Percentiles rank a stretch among this genome's conserved stretches.
Conservation (phyloP, 2,888 invertebrate species). For the Phalangium opilio region DNA sequence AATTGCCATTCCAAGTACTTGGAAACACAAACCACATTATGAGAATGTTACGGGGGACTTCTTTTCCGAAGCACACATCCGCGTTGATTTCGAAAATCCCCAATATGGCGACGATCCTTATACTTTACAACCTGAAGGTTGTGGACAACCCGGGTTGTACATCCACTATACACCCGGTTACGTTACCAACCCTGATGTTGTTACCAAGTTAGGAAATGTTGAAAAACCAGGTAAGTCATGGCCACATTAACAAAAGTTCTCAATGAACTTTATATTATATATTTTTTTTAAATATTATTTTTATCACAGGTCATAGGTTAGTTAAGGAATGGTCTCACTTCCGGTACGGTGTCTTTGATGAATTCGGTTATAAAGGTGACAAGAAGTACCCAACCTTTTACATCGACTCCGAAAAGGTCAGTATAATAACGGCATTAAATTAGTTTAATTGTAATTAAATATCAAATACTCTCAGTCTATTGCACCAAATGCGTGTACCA, state of each 20-base stretch:
- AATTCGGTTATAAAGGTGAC: slow-evolving; percentile 22
- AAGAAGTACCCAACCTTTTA: slow-evolving; percentile 20
- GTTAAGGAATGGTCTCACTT: slow-evolving; percentile 24
- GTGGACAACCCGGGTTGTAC: slow-evolving; percentile 43
- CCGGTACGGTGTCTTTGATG: slow-evolving; percentile 26
- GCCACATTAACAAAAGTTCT: too few relatives aligned
- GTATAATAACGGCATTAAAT: neutral
- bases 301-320: slow-evolving; percentile 16
- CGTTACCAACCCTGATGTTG: too few relatives aligned
- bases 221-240: neutral
- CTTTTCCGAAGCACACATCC: slow-evolving; percentile 36
- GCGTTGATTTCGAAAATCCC: slow-evolving; percentile 36
- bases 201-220: too few relatives aligned
- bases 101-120: slow-evolving; percentile 40
- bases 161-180: slow-evolving; percentile 34
- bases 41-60: slow-evolving; percentile 9
- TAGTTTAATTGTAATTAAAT: too few relatives aligned
- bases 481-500: too few relatives aligned
- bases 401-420: slow-evolving; percentile 18
- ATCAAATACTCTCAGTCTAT: too few relatives aligned
- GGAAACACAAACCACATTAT: slow-evolving; percentile 35
- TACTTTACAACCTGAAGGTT: slow-evolving; percentile 46
- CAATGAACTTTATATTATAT: neutral
- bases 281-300: neutral
- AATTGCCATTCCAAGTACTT: slow-evolving; percentile 43